Evolutionary conservation across 2,888 invertebrate genomes (phyloP), one percentile per base, ranked within the genome.

Genomic region (Gastrophysa polygoni): DNA sequence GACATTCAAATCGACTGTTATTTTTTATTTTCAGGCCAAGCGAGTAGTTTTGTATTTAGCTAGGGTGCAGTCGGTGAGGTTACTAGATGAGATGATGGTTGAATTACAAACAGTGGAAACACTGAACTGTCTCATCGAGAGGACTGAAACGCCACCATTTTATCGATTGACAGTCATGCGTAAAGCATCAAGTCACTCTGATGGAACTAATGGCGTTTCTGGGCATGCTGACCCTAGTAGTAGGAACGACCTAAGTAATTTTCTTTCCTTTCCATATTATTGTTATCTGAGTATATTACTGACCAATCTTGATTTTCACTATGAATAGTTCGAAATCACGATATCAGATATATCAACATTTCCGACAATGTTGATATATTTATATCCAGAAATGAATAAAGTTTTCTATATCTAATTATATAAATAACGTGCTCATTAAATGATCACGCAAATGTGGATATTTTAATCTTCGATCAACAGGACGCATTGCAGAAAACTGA

Each of bases 111-210:
- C 96, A 0, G 96, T 98, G 18, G 98, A 98, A 83, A 96, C 97
- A 0, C 86, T 98, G 57, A 96, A 96, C 83, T 96, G 96, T 80
- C 87, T 95, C 70, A 95, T 99, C 71, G 98, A 98, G 81, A 87
- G 98, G 64, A 98, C 96, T 0, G 98, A 98, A 85, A 97, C 98
- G 0, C 97, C 98, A 21, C 99, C 98, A 3, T 99, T 96, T 84
- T 99, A 96, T 83, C 88, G 98, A 38, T 87, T 98, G 73, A 96
- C 95, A 1, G 92, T 92, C 71, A 92, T 95, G 91, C 83, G 95
- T 51, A 95, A 95, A 80, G 91, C 94, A 20, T 94, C 94, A 11
- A 94, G 93, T 56, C 91, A 92, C 79, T 91, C 91, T 7, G 89
- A 89, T 80, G 87, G 87, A 73, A 78, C 82, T 14, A 81, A 81